phyloP scores from a whole-genome alignment of 1,140 invertebrate species.

The Hestina assimilis region DNA sequence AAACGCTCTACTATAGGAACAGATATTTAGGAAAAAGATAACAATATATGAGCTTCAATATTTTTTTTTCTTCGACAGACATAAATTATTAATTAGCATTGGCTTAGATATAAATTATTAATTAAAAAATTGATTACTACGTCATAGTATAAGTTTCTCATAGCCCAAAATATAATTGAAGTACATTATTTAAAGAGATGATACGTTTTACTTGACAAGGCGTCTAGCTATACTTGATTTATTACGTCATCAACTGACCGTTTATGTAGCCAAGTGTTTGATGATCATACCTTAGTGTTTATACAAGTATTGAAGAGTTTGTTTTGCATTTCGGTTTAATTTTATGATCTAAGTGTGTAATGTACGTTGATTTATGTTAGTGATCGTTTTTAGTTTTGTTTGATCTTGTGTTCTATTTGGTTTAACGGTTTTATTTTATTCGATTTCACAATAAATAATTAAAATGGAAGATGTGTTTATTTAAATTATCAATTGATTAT shows the following conservation, averaged over 20 bases:
- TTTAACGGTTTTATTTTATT: background rate
- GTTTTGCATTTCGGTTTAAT: conserved; percentile 40
- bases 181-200: no score
- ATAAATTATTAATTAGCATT: no score
- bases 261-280: conserved; percentile 48
- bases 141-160: no score
- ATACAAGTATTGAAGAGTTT: conserved; percentile 44
- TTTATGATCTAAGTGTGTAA: background rate
- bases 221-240: conserved; percentile 51
- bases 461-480: no score
- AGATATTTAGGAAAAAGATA: no score
- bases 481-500: no score
- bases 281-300: conserved; percentile 45
- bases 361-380: background rate
- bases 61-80: no score
- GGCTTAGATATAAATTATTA: no score
- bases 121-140: no score
- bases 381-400: background rate
- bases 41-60: no score
- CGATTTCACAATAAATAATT: background rate
- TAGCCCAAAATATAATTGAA: no score
- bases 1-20: no score
- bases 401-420: background rate
- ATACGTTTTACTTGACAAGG: conserved; percentile 11
- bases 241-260: conserved; percentile 48